Percentiles rank a stretch among this genome's conserved stretches.
phyloP scores from a whole-genome alignment of 2,113 vertebrate genomes.

The Abramis brama region DNA sequence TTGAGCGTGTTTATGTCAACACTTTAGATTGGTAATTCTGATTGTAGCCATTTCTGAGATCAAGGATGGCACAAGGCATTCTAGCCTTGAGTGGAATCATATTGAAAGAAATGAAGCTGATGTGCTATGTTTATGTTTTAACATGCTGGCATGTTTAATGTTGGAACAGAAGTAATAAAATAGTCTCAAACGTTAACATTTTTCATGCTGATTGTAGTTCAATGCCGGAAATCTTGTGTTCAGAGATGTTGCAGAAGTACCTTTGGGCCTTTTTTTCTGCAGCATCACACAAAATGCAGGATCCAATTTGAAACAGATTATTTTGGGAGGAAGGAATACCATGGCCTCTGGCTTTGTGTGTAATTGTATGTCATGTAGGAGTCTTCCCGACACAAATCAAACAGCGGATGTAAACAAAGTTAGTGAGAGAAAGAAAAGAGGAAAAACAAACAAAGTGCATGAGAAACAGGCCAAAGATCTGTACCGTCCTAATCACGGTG shows the following conservation, averaged over 20 bases:
- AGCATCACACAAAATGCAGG: conserved; percentile 7
- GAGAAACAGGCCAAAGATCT: conserved; percentile 15
- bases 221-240: neutral
- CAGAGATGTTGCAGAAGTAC: conserved; percentile 6
- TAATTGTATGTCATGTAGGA: conserved; percentile 29
- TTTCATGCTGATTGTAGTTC: neutral
- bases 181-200: conserved; percentile 15
- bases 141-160: conserved; percentile 18
- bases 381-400: conserved; percentile 41
- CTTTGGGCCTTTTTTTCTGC: conserved; percentile 16
- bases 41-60: conserved; percentile 29
- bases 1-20: conserved; percentile 26
- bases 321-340: conserved; percentile 36
- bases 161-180: neutral
- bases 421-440: conserved; percentile 14
- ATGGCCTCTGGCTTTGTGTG: neutral
- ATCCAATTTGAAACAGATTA: conserved; percentile 23
- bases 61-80: neutral
- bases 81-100: conserved; percentile 4
- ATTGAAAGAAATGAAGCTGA: conserved; percentile 25
- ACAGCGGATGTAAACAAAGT: conserved; percentile 39
- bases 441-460: conserved; percentile 33
- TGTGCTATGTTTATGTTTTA: conserved; percentile 18
- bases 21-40: conserved; percentile 26
- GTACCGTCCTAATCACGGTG: neutral